These are phyloP conservation scores for Meiosimyza platycephala DNA, from an alignment of 2,888 invertebrate species.

Conservation along the genomic window DNA sequence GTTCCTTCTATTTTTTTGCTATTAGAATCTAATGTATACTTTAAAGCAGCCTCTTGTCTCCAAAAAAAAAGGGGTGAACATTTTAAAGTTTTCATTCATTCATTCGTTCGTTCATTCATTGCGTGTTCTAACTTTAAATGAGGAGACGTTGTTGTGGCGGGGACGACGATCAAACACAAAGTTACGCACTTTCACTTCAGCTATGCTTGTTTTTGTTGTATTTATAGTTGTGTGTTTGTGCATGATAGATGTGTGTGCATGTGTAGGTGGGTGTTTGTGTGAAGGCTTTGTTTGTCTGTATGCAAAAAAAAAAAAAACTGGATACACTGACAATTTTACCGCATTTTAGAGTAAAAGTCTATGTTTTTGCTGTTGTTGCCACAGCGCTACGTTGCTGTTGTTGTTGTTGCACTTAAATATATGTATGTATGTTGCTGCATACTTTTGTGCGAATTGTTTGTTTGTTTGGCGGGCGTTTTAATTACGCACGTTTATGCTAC, in stretches of 20 bases:
- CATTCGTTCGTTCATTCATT: neutral
- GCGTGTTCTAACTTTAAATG: neutral
- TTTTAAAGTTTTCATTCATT: conserved; percentile 11
- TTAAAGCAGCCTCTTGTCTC: neutral
- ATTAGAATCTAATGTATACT: neutral
- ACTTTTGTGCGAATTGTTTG: conserved; percentile 35
- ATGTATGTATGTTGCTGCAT: conserved; percentile 16
- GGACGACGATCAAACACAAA: conserved; percentile 13
- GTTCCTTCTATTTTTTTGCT: no score
- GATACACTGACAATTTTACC: conserved; percentile 8
- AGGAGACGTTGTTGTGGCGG: neutral
- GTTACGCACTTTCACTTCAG: conserved; percentile 27
- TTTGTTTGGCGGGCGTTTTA: conserved; percentile 44
- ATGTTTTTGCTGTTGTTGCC: neutral
- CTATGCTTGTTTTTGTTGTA: conserved; percentile 13
- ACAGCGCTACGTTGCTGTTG: neutral
- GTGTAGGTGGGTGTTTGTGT: conserved; percentile 38
- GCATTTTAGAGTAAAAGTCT: conserved; percentile 5
- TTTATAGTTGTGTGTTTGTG: conserved; percentile 22
- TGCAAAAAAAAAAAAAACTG: neutral
- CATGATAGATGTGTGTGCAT: conserved; percentile 17
- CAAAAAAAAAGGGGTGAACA: conserved; percentile 1
- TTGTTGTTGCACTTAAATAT: conserved; percentile 27
- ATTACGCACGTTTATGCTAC: conserved; percentile 56
- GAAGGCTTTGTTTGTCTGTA: conserved; percentile 34